Conservation (phyloP, 2,888 invertebrate genomes). For the Aporophyla nigra region DNA sequence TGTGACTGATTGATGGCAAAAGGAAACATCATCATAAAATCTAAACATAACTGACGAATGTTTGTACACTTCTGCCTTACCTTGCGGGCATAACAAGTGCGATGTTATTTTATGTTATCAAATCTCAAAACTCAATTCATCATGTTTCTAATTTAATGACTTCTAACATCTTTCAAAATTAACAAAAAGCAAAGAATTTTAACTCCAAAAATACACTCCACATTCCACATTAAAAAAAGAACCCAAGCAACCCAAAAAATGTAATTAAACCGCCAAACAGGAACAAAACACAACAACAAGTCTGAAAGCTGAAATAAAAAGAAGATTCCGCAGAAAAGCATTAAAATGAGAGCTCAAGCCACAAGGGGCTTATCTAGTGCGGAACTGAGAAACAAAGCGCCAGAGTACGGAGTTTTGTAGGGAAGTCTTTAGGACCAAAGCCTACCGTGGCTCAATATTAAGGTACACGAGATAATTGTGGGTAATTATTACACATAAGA, state of each 20-base stretch:
- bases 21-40: too few species aligned
- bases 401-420: conserved; percentile 59
- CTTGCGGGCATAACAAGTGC: accelerated
- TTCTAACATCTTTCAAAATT: too few species aligned
- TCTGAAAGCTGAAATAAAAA: conserved; percentile 43
- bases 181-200: neutral
- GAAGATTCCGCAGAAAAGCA: conserved; percentile 47
- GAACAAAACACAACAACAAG: conserved; percentile 24
- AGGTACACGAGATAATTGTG: conserved; percentile 4
- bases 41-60: too few species aligned
- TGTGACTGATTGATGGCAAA: too few species aligned
- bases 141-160: neutral
- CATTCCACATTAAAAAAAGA: neutral
- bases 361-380: conserved; percentile 64
- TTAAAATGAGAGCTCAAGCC: conserved; percentile 54
- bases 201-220: neutral
- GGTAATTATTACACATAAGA: neutral
- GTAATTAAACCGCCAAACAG: conserved; percentile 25
- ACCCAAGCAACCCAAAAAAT: neutral
- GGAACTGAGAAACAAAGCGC: conserved; percentile 65
- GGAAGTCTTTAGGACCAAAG: conserved; percentile 55
- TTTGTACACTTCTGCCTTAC: too few species aligned
- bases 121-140: neutral
- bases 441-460: conserved; percentile 17
- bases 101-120: too few species aligned